Evolutionary conservation across 2,113 vertebrate genomes (phyloP).

Genomic region (Eubucco bourcierii): DNA sequence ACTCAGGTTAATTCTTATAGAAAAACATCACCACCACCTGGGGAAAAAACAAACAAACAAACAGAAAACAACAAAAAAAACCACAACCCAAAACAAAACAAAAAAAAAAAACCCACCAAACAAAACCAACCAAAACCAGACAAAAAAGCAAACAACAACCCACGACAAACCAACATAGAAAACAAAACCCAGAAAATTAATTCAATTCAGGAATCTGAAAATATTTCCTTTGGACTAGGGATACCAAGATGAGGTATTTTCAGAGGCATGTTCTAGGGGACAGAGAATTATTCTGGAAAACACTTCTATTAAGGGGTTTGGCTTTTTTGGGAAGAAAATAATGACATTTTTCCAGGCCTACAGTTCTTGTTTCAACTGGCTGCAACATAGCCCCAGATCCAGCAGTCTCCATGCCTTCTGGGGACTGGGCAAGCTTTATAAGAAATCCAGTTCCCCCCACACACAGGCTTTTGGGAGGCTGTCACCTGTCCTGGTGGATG

Average conservation of each 20-base stretch:
- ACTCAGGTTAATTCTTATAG: neutral
- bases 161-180: no score
- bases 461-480: neutral
- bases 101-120: neutral
- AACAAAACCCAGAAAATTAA: neutral
- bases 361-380: neutral
- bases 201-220: slow-evolving; percentile 20
- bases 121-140: no score
- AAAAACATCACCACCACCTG: neutral
- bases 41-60: neutral
- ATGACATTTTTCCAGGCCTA: neutral
- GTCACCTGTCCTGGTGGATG: neutral
- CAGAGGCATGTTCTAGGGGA: neutral
- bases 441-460: neutral
- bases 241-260: neutral
- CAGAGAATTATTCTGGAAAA: slow-evolving; percentile 13
- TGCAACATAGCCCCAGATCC: neutral
- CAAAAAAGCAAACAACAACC: neutral
- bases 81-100: neutral
- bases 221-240: slow-evolving; percentile 44
- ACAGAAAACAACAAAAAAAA: neutral
- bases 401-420: neutral
- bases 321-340: slow-evolving; percentile 2
- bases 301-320: neutral
- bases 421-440: neutral